Evolutionary conservation across 2,888 invertebrate species (phyloP), one percentile per base, ranked within the genome.

Genomic region (Epinotia nisella): DNA sequence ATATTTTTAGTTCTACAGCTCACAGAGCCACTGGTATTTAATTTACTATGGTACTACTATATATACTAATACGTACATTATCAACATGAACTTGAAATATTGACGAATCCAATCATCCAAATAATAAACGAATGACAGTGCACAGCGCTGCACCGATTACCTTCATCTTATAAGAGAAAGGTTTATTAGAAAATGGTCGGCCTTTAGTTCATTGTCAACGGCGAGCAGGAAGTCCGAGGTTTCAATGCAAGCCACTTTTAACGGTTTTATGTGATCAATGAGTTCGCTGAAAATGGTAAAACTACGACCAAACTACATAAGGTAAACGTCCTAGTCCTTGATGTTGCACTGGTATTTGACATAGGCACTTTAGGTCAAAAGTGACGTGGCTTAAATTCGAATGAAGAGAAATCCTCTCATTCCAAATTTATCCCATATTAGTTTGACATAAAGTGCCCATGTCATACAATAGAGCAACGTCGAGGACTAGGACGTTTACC

Each of bases 231-330:
- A 87, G 83, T 82, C 68, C 71, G 74, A 51, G 65, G 41, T 64
- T 51, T 70, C 87, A 88, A 88, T 88, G 88, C 75, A 56, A 87
- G 82, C 89, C 76, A 78, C 83, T 85, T 80, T 81, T 80, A 66
- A 69, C 75, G 74, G 72, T 72, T 39, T 74, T 59, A 64, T 21
- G 29, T 58, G 19, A 56, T 56, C 55, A 55, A 24, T 55, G 39
- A 39, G 13, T 56, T 24, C 56, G 5, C 56, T 56, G 11, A 24
- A 21, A 56, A 56, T 29, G 29, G 7, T 58, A 13, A 13, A 13
- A 1, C 29, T 24, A 58, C n/a, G n/a, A n/a, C 15, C 15, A 7
- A 15, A 29, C 29, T n/a, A 58, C 29, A 3, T 49, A 7, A 49
- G n/a, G 15, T 49, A 45, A 13, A 45, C 3, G 13, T 4, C 13